Base-by-base conservation (phyloP, 2,888 invertebrate species). In the Anticlea derivata region DNA sequence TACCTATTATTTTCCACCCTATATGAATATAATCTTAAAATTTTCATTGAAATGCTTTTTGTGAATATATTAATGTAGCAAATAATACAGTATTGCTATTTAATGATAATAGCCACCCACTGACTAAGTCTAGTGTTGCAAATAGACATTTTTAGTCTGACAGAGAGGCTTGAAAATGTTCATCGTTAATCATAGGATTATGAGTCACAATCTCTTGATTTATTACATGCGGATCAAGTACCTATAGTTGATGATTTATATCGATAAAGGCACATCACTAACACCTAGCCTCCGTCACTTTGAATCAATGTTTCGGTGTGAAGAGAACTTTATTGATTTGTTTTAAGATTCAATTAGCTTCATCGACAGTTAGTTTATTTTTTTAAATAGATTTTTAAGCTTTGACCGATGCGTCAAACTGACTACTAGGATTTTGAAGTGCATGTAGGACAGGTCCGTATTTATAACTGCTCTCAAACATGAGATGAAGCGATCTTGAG, bases 261-360 rank as follows among this genome's bases (percentile, higher is more conserved):
- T 60, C 51, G 61, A 58, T 58, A 46, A 49, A 44, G 51, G 48
- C 27, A 50, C 75, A 46, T 66, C 73, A 56, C 70, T 74, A 78
- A 56, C 57, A 60, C 65, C 60, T 63, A 11, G 40, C 10, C 27
- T 29, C 8, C 12, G 5, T 40, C 48, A 48, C 48, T 41, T 24
- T 8, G 5, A 33, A 22, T 24, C 8, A 7, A 5, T n/a, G n/a
- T 38, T 6, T n/a, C n/a, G n/a, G 22, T 6, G 1, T 22, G 10
- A 24, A 24, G 1, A 24, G 7, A 37, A 24, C 37, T 26, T 13
- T 26, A 12, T 13, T 2, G 23, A 7, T 4, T 12, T 17, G 6
- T 1, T 1, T 0, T 22, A 6, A 10, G 10, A 34, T 3, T 17
- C 2, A 3, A 3, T 3, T 17, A 17, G 2, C 2, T 17, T 17